These are phyloP conservation scores for Rhizoglyphus robini DNA, from an alignment of 1,140 invertebrate species.

Conservation along the genomic window DNA sequence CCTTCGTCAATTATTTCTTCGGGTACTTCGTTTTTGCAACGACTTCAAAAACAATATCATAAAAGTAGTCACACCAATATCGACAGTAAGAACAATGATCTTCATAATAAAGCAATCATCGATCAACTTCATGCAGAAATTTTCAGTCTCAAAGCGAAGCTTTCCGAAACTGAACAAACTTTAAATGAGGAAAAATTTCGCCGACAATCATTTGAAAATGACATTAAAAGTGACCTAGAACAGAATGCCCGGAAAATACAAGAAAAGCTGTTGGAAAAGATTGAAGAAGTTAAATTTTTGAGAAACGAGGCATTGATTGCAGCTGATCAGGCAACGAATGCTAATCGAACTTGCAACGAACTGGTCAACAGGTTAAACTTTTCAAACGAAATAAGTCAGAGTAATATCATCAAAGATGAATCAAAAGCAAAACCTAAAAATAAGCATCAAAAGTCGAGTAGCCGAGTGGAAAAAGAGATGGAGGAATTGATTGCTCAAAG, in stretches of 20 bases:
- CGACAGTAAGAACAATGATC: not conserved
- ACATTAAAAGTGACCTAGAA: not conserved
- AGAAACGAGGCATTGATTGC: not conserved
- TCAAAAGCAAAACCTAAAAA: not conserved
- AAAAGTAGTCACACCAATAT: not conserved
- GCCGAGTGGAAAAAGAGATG: not conserved
- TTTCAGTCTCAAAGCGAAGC: not conserved
- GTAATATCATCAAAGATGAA: not conserved
- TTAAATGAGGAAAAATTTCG: not conserved
- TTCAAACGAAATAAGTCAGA: not conserved
- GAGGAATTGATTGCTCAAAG: no score
- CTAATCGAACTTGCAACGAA: not conserved
- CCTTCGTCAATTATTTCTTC: not conserved
- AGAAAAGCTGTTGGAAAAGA: not conserved
- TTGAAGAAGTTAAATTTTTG: not conserved
- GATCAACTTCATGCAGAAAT: constrained; percentile 1
- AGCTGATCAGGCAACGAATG: not conserved
- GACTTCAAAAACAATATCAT: not conserved
- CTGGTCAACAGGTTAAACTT: not conserved
- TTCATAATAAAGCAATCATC: not conserved
- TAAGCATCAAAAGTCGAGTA: not conserved
- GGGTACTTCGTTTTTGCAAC: not conserved
- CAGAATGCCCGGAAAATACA: not conserved
- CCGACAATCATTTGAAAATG: not conserved
- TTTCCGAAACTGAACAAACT: not conserved